Base-by-base conservation (phyloP, 2,113 vertebrate genomes). In the Ascaphus truei region DNA sequence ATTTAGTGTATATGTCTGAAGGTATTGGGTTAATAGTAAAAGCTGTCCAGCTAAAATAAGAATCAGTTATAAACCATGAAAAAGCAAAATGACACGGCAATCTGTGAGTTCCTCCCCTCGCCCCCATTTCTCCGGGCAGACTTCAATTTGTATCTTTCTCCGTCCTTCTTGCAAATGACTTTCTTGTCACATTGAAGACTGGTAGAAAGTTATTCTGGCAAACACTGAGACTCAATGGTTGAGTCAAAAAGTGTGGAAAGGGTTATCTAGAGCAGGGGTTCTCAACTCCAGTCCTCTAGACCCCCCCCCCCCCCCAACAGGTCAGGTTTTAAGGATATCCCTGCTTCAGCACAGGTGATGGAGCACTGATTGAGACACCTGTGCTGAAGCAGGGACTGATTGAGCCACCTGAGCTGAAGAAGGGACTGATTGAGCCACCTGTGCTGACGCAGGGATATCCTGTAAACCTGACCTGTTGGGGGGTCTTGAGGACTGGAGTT, bases 181-280 rank as follows among this genome's bases (percentile, higher is more conserved):
- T 76, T 75, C 58, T 47, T 76, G 72, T 57, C 61, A 16, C 2
- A 3, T 62, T 80, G 52, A 74, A 72, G 73, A 23, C 71, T 75
- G 72, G 73, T 72, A 75, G 73, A 76, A 84, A 75, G 68, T 66
- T 77, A 56, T 66, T 79, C 62, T 71, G 3, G 1, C 11, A 71
- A 76, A 73, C 56, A 47, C 78, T 61, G 71, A 71, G 74, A 76
- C 76, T 73, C 63, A 72, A 75, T 6, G 75, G 68, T 64, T 75
- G 77, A 82, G 74, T 64, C 77, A 73, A 67, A 76, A 71, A 45
- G 43, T 73, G 58, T 62, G 66, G 64, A 72, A 78, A 76, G 75
- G 62, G 58, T 77, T 59, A 60, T 34, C 76, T 5, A 7, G 67
- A n/a, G n/a, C n/a, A n/a, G n/a, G n/a, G n/a, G n/a, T n/a, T n/a